Conservation (phyloP, 2,888 invertebrate genomes). For the Dioctria linearis region DNA sequence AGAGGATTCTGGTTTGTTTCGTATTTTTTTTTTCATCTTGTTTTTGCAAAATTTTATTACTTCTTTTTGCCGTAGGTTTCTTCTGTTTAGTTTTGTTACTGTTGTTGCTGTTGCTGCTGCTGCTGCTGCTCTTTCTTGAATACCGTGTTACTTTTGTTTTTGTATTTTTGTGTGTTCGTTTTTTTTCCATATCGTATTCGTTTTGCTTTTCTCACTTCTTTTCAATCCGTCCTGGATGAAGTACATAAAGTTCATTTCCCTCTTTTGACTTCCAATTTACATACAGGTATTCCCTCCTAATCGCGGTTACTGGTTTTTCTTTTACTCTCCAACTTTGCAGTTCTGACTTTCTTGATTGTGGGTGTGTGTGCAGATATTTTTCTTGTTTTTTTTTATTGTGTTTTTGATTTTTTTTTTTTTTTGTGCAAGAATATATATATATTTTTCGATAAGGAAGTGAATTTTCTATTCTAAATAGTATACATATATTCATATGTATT, state of each 20-base stretch:
- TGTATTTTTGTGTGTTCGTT: not conserved
- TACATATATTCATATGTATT: too few relatives aligned
- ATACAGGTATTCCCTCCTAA: conserved; percentile 47
- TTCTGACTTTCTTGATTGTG: not conserved
- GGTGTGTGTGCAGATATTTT: conserved; percentile 15
- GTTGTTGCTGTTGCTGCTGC: conserved; percentile 17
- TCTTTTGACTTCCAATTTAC: conserved; percentile 48
- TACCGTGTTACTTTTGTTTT: not conserved
- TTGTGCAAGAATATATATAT: conserved; percentile 4
- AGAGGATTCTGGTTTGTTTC: conserved; percentile 52
- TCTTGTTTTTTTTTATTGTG: conserved; percentile 2
- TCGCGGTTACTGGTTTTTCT: conserved; percentile 38
- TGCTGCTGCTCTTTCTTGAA: conserved; percentile 6
- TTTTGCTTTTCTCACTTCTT: conserved; percentile 48
- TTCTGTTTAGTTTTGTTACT: conserved; percentile 2
- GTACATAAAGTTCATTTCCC: conserved; percentile 52
- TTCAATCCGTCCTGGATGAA: conserved; percentile 5
- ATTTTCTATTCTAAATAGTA: not conserved
- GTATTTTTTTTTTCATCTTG: conserved; percentile 15
- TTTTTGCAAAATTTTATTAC: conserved; percentile 7
- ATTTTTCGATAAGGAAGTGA: conserved; percentile 35
- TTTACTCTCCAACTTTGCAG: not conserved
- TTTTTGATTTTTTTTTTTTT: conserved; percentile 13
- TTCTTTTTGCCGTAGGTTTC: conserved; percentile 19
- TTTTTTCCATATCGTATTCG: conserved; percentile 10